phyloP scores from a whole-genome alignment of 2,888 invertebrate genomes.

The Dicyrtomina minuta region DNA sequence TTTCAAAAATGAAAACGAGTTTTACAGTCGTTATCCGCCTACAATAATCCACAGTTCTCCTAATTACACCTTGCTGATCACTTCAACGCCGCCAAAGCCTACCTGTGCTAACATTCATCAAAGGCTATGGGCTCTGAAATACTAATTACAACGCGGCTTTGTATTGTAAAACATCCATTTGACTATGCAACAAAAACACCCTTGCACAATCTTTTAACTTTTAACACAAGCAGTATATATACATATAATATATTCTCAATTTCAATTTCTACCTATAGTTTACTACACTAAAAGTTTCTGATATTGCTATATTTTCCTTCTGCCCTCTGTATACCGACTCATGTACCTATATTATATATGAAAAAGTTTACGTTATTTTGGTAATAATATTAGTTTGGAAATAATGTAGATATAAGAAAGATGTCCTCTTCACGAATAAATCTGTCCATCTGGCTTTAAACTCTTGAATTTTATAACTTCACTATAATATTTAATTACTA shows the following conservation, averaged over 20 bases:
- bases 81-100: slow-evolving; percentile 29
- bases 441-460: slow-evolving; percentile 7
- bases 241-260: not conserved
- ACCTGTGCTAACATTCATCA: slow-evolving; percentile 32
- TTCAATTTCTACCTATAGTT: not conserved
- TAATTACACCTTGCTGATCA: slow-evolving; percentile 32
- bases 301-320: too few relatives aligned
- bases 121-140: slow-evolving; percentile 30
- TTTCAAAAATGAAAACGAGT: slow-evolving; percentile 20
- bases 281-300: too few relatives aligned
- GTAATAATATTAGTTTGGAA: not conserved
- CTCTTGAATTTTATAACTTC: slow-evolving; percentile 18
- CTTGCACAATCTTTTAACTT: slow-evolving; percentile 1
- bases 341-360: too few relatives aligned
- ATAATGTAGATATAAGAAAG: slow-evolving; percentile 15
- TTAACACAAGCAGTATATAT: not conserved
- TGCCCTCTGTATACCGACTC: too few relatives aligned
- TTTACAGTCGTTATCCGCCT: slow-evolving; percentile 28
- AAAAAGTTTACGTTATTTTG: slow-evolving; percentile 7
- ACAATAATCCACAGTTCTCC: slow-evolving; percentile 20
- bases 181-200: slow-evolving; percentile 8
- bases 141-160: slow-evolving; percentile 28
- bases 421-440: not conserved
- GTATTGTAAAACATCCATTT: slow-evolving; percentile 14
- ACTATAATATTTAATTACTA: slow-evolving; percentile 18